These are phyloP conservation scores for Vombatus ursinus DNA, from an alignment of 2,113 vertebrate species.

Conservation along the genomic window DNA sequence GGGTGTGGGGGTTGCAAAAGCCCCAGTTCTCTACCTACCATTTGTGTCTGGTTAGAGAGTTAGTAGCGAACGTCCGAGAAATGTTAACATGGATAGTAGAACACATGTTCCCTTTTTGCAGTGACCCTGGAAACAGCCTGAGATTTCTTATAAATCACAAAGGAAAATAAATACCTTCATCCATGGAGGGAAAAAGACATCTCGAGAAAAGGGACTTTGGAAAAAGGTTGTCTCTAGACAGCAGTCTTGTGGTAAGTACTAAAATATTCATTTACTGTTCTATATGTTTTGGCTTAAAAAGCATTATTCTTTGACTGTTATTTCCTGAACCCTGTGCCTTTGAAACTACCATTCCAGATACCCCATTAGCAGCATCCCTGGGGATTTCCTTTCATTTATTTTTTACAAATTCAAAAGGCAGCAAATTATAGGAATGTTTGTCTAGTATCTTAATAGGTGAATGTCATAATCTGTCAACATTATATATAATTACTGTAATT, in stretches of 20 bases:
- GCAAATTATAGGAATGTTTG: constrained; percentile 71
- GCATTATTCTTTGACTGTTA: constrained; percentile 65
- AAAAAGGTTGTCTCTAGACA: constrained; percentile 89
- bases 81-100: constrained; percentile 71
- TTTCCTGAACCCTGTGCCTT: constrained; percentile 42
- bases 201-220: constrained; percentile 86
- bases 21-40: constrained; percentile 26
- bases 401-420: constrained; percentile 69
- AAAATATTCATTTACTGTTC: constrained; percentile 76
- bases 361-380: constrained; percentile 50
- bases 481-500: constrained; percentile 70
- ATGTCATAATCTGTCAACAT: constrained; percentile 75
- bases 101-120: constrained; percentile 74
- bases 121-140: constrained; percentile 75
- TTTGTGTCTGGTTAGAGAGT: constrained; percentile 73
- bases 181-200: constrained; percentile 86
- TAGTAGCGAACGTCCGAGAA: constrained; percentile 75
- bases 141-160: constrained; percentile 72
- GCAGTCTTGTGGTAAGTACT: constrained; percentile 89
- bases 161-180: constrained; percentile 80
- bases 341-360: constrained; percentile 59
- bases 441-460: constrained; percentile 58
- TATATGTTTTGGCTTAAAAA: constrained; percentile 74
- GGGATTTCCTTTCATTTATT: constrained; percentile 67
- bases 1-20: constrained; percentile 43